These are phyloP conservation scores for Scomber japonicus DNA, from an alignment of 2,113 vertebrate genomes.

Conservation along the genomic window DNA sequence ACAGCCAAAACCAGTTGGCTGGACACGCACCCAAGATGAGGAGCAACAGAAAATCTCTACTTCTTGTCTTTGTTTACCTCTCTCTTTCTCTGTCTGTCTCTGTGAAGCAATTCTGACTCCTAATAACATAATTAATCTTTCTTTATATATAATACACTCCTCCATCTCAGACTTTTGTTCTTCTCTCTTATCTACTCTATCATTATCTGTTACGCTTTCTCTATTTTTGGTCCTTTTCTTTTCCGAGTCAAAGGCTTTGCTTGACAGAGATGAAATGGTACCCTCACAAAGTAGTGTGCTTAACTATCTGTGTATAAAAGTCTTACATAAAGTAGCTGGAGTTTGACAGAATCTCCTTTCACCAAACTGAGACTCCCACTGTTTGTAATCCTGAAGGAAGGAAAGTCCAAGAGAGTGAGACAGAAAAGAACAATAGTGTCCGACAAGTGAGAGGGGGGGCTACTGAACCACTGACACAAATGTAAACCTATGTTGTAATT, in stretches of 20 bases:
- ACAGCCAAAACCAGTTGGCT: conserved; percentile 56
- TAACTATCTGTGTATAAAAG: background rate
- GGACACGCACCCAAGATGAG: conserved; percentile 50
- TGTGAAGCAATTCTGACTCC: conserved; percentile 18
- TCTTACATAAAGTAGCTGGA: conserved; percentile 14
- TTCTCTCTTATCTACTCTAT: background rate
- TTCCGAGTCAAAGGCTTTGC: background rate
- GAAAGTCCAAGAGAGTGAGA: background rate
- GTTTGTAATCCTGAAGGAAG: conserved; percentile 7
- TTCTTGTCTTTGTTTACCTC: conserved; percentile 23
- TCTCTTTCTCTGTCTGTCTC: conserved; percentile 12
- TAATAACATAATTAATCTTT: conserved; percentile 22
- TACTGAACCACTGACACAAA: background rate
- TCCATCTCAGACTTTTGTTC: background rate
- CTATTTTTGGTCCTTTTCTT: conserved; percentile 11
- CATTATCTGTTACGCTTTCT: background rate
- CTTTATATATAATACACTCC: background rate
- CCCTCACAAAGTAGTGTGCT: background rate
- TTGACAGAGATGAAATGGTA: background rate
- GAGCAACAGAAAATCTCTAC: conserved; percentile 11
- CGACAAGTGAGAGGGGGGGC: too few relatives aligned
- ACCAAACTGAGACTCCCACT: background rate
- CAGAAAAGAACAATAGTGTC: background rate
- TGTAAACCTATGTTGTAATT: background rate
- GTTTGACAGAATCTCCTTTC: background rate